These are phyloP conservation scores for Thaumetopoea pityocampa DNA, from an alignment of 1,140 invertebrate species.

Conservation along the genomic window DNA sequence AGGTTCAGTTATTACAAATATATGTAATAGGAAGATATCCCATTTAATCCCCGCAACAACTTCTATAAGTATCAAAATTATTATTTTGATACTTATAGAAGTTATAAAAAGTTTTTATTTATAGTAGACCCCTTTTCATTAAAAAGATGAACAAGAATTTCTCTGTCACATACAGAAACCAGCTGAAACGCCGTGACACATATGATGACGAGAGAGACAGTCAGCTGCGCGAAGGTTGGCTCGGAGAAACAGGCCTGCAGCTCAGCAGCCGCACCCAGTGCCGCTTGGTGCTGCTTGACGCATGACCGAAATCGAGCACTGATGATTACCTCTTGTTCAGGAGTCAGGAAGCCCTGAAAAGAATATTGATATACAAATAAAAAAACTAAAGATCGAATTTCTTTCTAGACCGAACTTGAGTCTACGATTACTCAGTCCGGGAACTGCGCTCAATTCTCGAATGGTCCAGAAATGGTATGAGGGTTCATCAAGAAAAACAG, in stretches of 20 bases:
- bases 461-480: too few species aligned
- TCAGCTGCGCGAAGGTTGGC: slow-evolving; percentile 63
- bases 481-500: too few species aligned
- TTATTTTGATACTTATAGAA: too few species aligned
- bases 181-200: slow-evolving; percentile 74
- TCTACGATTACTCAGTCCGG: neutral
- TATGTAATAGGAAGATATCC: too few species aligned
- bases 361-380: neutral
- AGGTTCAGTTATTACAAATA: too few species aligned
- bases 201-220: slow-evolving; percentile 71
- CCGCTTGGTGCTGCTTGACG: slow-evolving; percentile 40
- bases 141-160: neutral
- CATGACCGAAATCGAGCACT: slow-evolving; percentile 19
- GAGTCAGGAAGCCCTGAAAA: slow-evolving; percentile 23
- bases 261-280: slow-evolving; percentile 28
- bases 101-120: too few species aligned
- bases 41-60: too few species aligned
- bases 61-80: too few species aligned
- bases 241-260: slow-evolving; percentile 64
- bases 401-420: neutral
- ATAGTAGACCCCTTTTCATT: neutral
- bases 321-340: slow-evolving; percentile 18
- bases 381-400: neutral
- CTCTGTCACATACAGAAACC: slow-evolving; percentile 46
- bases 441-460: too few species aligned